Evolutionary conservation across 2,888 invertebrate genomes (phyloP), one percentile per base, ranked within the genome.

Genomic region (Griposia aprilina): DNA sequence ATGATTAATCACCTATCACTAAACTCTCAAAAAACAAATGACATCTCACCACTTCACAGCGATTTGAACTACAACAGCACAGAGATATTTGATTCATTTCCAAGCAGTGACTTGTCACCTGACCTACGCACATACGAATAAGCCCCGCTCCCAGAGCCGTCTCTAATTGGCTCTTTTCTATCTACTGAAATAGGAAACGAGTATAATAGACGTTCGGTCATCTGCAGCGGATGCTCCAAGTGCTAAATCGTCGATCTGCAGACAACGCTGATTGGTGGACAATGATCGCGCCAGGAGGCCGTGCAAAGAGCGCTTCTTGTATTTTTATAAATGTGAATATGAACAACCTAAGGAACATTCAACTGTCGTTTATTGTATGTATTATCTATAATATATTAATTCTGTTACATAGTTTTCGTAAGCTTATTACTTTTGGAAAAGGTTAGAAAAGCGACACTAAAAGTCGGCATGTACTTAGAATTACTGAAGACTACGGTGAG

Each of bases 211-310:
- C 78, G 81, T 84, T 84, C 84, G 81, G 86, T 81, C 83, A 83
- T 87, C 86, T 91, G 91, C 93, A 92, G 90, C 93, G 92, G 93
- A 93, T 90, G 91, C 86, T 80, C 86, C 90, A 92, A 94, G 93
- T 93, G 92, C 91, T 93, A 93, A 93, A 93, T 93, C 90, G 92
- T 87, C 90, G 88, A 90, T 89, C 88, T 91, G 91, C 92, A 91
- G 87, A 89, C 83, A 76, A 71, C 41, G 85, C 86, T 94, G 93
- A 95, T 95, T 93, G 93, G 89, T 76, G 84, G 75, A 95, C 95
- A 95, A 95, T 93, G 88, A 90, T 74, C 79, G 84, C 79, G 87
- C 84, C 86, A 83, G 77, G 89, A 87, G 81, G 80, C 78, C 83
- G 78, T 85, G 83, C 84, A 82, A 75, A 87, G 82, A 83, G 70